Evolutionary conservation across 2,888 invertebrate genomes (phyloP), one percentile per base, ranked within the genome.

Genomic region (Stenotaenia linearis): DNA sequence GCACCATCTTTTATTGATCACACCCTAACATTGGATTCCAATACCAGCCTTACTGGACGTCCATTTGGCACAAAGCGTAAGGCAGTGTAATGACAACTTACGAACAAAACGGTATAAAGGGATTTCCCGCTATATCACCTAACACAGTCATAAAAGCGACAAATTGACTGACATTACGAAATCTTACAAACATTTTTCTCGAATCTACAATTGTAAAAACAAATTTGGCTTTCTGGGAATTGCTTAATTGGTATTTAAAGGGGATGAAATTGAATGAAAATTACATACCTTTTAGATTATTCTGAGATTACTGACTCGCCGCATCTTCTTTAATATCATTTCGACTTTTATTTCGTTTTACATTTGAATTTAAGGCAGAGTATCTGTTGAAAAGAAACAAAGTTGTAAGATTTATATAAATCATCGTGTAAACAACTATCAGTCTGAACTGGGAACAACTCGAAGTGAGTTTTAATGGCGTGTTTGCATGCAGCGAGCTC

Each of bases 1-100:
- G 5, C 50, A 50, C 50, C 50, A 50, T 69, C 69, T 69, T 69
- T 69, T 69, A 69, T 69, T 69, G 69, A 69, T 69, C 69, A 28
- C 28, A 25, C 15, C 1, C 69, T 69, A 10, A 12, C 28, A 69
- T 69, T 69, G 69, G 69, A 69, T 69, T 69, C 28, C 69, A 69
- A 69, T 50, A 50, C 50, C 18, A 18, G 7, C 7, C 50, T 18
- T 18, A 69, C 69, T 69, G 25, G 56, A 12, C 25, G 69, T 9
- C 69, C 28, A 28, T 69, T 69, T 69, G 69, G 28, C 69, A 69
- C 12, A 69, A 23, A 69, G 69, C 28, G 25, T 3, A 23, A 23
- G 15, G 15, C 28, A 25, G 25, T 28, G 9, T n/a, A n/a, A n/a
- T n/a, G n/a, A n/a, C n/a, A n/a, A n/a, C n/a, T n/a, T n/a, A n/a